Evolutionary conservation across 2,888 invertebrate genomes (phyloP).

Genomic region (Zygogramma bicolorata): DNA sequence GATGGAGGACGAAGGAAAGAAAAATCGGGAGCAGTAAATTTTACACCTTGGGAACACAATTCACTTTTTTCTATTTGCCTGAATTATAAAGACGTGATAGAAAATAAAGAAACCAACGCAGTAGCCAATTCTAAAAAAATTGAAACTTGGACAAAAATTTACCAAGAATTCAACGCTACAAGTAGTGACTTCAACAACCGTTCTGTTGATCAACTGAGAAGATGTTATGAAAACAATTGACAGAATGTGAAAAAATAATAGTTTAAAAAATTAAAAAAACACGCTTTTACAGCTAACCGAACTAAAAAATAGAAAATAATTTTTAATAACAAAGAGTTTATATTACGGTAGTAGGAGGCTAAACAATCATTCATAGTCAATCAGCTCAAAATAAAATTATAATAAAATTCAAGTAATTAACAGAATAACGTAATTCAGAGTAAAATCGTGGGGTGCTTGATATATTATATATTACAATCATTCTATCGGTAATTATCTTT

Average conservation of each 20-base stretch:
- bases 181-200: background rate
- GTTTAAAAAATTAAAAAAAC: too few species aligned
- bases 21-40: background rate
- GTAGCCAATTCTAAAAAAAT: background rate
- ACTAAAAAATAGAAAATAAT: too few species aligned
- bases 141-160: background rate
- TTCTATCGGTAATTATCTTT: too few species aligned
- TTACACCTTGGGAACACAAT: background rate
- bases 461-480: too few species aligned
- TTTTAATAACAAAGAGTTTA: too few species aligned
- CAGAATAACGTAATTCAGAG: too few species aligned
- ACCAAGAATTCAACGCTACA: background rate
- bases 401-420: too few species aligned
- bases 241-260: constrained; percentile 7
- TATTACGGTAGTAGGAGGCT: too few species aligned
- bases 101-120: background rate
- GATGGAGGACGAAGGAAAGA: background rate
- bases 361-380: too few species aligned
- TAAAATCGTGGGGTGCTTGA: too few species aligned
- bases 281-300: too few species aligned
- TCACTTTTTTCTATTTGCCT: background rate
- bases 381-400: too few species aligned
- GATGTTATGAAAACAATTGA: background rate
- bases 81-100: background rate
- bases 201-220: constrained; percentile 8